A percentile compares a stretch with the other conserved stretches of the same genome.
These are phyloP conservation scores for Hippolais icterina DNA, from an alignment of 2,113 vertebrate species.

Conservation along the genomic window DNA sequence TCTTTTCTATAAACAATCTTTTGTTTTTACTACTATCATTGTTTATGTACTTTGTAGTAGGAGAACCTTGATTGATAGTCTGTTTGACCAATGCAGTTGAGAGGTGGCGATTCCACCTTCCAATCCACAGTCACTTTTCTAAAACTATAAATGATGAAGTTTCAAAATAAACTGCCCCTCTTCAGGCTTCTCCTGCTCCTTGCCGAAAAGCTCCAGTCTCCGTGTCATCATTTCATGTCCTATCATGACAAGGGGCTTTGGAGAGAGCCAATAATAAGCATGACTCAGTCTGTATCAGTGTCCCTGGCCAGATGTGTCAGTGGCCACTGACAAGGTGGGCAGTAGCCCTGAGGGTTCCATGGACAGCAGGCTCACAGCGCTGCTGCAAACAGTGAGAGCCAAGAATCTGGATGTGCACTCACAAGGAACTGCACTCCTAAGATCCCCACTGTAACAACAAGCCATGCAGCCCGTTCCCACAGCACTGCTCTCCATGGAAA, in stretches of 20 bases:
- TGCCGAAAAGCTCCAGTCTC: too few relatives aligned
- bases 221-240: too few relatives aligned
- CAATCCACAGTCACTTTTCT: too few relatives aligned
- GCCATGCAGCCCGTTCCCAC: neutral
- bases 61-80: too few relatives aligned
- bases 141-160: too few relatives aligned
- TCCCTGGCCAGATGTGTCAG: neutral
- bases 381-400: neutral
- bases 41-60: too few relatives aligned
- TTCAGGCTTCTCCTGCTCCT: too few relatives aligned
- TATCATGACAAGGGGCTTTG: neutral
- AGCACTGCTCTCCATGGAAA: neutral
- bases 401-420: neutral
- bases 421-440: neutral
- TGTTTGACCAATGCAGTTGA: too few relatives aligned
- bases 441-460: neutral
- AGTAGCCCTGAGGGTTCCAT: neutral
- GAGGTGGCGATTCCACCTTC: too few relatives aligned
- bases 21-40: too few relatives aligned
- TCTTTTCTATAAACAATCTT: too few relatives aligned
- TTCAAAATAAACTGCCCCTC: too few relatives aligned
- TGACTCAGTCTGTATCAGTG: neutral
- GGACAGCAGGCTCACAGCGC: neutral
- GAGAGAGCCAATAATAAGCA: neutral
- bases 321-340: neutral